Conservation (phyloP, 2,888 invertebrate genomes). For the Teinopalpus imperialis region DNA sequence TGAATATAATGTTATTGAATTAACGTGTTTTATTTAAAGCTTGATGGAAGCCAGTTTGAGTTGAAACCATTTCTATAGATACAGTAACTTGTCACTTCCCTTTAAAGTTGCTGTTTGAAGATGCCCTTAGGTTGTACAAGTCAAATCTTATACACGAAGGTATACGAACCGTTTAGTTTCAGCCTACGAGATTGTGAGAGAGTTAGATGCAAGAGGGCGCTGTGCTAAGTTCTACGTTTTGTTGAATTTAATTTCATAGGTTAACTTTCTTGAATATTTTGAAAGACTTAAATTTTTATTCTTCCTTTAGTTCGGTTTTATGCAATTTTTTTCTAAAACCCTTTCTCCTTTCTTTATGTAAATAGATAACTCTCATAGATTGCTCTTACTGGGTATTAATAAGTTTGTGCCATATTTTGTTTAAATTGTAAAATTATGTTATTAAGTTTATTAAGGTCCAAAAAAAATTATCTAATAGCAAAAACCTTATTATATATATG, state of each 20-base stretch:
- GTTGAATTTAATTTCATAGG: too few relatives aligned
- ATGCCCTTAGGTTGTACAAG: constrained; percentile 14
- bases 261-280: too few relatives aligned
- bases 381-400: too few relatives aligned
- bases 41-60: background rate
- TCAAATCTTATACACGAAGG: constrained; percentile 13
- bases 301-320: background rate
- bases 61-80: background rate
- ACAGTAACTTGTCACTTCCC: constrained; percentile 18
- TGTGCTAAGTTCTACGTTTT: constrained; percentile 24
- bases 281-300: background rate
- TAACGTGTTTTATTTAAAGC: constrained; percentile 4
- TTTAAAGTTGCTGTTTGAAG: constrained; percentile 15
- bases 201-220: constrained; percentile 36
- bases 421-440: too few relatives aligned
- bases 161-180: constrained; percentile 35
- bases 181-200: constrained; percentile 33
- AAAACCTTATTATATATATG: too few relatives aligned
- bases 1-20: background rate
- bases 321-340: too few relatives aligned
- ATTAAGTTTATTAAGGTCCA: too few relatives aligned
- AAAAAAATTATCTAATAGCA: too few relatives aligned
- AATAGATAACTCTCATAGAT: too few relatives aligned
- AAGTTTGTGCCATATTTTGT: too few relatives aligned
- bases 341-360: too few relatives aligned